These are phyloP conservation scores for Noctua janthina DNA, from an alignment of 2,888 invertebrate genomes.

Conservation along the genomic window DNA sequence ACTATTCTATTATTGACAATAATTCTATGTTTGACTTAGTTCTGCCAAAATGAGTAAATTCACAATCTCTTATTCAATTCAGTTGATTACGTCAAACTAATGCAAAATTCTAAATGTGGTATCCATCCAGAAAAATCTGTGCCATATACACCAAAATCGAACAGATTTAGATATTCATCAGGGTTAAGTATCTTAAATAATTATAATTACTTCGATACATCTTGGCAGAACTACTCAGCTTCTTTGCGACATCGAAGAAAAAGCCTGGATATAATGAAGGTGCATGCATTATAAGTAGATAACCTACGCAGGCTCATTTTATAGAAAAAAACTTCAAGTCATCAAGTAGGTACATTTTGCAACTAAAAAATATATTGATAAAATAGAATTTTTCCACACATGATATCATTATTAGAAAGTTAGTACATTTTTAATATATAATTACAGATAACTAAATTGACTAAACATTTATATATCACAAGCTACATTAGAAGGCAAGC, in stretches of 20 bases:
- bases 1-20: not conserved
- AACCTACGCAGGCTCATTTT: not conserved
- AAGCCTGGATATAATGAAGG: not conserved
- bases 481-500: conserved; percentile 60
- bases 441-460: conserved; percentile 64
- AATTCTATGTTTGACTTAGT: conserved; percentile 6
- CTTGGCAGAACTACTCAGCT: not conserved
- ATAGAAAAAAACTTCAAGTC: not conserved
- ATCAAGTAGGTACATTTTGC: not conserved
- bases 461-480: conserved; percentile 67
- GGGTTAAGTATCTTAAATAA: no score
- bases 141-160: not conserved
- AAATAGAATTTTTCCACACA: conserved; percentile 53
- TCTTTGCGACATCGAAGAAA: not conserved
- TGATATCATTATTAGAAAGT: conserved; percentile 38
- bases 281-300: not conserved
- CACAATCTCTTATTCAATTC: not conserved
- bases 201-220: no score
- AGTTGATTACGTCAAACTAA: not conserved
- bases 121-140: not conserved
- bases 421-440: conserved; percentile 41
- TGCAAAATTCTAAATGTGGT: not conserved
- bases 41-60: not conserved
- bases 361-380: not conserved
- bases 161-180: not conserved